A percentile compares a stretch with the other conserved stretches of the same genome.
Conservation (phyloP, 2,113 vertebrate genomes). For the Oryzias melastigma region DNA sequence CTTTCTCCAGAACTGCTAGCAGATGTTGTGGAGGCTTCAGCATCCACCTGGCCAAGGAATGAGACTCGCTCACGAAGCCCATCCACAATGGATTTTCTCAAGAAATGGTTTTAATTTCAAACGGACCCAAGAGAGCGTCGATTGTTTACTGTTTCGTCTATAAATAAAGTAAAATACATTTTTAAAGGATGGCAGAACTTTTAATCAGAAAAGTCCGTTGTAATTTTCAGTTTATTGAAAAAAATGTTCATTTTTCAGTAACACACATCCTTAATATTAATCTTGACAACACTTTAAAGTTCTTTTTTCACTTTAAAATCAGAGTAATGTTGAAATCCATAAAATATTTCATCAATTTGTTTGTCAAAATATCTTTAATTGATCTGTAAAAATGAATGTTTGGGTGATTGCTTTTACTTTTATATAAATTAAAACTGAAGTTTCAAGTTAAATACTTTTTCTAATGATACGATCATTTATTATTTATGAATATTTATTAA, state of each 20-base stretch:
- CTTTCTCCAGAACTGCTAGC: conserved; percentile 65
- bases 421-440: no score
- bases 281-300: background rate
- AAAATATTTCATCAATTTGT: background rate
- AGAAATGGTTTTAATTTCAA: conserved; percentile 6
- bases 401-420: no score
- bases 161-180: background rate
- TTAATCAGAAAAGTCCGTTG: background rate
- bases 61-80: conserved; percentile 23
- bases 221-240: background rate
- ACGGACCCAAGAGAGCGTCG: conserved; percentile 8
- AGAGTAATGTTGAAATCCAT: background rate
- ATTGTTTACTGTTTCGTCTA: background rate
- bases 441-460: no score
- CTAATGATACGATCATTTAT: no score
- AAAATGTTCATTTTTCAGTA: no score
- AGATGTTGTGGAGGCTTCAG: conserved; percentile 71
- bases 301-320: background rate
- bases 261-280: no score
- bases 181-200: background rate
- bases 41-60: conserved; percentile 68
- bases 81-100: conserved; percentile 9
- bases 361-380: background rate
- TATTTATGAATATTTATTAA: no score
- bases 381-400: background rate